Conservation (phyloP, 2,797 vertebrate species). For the Megalops cyprinoides region DNA sequence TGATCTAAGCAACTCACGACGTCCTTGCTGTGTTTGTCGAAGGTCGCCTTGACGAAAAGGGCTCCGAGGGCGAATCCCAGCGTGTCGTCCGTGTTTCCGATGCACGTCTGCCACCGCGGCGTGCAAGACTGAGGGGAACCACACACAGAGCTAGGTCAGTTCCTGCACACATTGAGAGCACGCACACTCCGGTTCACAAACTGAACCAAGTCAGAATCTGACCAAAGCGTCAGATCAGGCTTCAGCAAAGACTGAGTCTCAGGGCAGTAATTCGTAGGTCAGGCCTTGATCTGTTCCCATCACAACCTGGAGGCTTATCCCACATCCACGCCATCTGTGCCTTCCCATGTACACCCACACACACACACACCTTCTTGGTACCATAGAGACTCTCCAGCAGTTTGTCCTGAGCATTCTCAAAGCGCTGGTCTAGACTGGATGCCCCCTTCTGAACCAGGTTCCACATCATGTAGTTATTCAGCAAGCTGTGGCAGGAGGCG, state of each 20-base stretch:
- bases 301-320: too few relatives aligned
- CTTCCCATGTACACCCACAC: not conserved
- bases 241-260: not conserved
- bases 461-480: slow-evolving; percentile 98
- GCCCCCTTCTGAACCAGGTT: slow-evolving; percentile 92
- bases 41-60: slow-evolving; percentile 93
- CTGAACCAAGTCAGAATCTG: not conserved
- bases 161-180: not conserved
- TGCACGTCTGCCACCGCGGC: slow-evolving; percentile 96
- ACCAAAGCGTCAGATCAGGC: not conserved
- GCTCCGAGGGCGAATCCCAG: slow-evolving; percentile 93
- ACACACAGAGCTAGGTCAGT: slow-evolving; percentile 21
- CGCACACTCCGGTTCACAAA: too few relatives aligned
- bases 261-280: not conserved
- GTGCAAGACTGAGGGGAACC: slow-evolving; percentile 82
- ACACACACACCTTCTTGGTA: slow-evolving; percentile 85
- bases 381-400: slow-evolving; percentile 93
- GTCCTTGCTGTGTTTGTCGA: slow-evolving; percentile 94
- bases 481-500: slow-evolving; percentile 66
- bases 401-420: slow-evolving; percentile 93
- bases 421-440: slow-evolving; percentile 89
- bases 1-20: slow-evolving; percentile 79
- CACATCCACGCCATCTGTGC: not conserved
- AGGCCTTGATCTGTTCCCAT: not conserved
- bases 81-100: slow-evolving; percentile 92